Base-by-base conservation (phyloP, 2,888 invertebrate species). In the Coenonympha arcania region DNA sequence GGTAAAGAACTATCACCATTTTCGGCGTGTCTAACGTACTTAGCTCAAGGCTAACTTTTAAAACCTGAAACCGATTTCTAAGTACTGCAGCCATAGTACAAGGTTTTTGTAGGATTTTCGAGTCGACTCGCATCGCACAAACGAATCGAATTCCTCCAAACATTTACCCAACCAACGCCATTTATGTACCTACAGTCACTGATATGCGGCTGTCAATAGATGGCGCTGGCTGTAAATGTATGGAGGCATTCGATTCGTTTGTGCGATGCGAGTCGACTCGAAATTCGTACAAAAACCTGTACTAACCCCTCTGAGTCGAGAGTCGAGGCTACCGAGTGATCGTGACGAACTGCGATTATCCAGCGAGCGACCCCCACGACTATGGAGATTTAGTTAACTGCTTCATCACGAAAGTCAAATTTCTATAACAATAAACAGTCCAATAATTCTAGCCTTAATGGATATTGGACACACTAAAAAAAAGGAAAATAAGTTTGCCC, bases 381-480 rank as follows among this genome's bases (percentile, higher is more conserved):
- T 77, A 73, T 75, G 71, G 71, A 73, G 75, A 75, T 76, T 61
- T 54, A 66, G 64, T 69, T 74, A 73, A 71, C 66, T 66, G 65
- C 69, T 60, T 60, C 66, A 67, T 73, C 75, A 76, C 71, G 73
- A 72, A 62, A 37, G 26, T 26, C 42, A 37, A 39, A 42, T 49
- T 42, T 49, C 19, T 45, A 16, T 42, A 39, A 42, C 30, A n/a
- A 53, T 46, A 49, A 52, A 49, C 36, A 41, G 6, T 41, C 45
- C 20, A 42, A 42, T n/a, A n/a, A n/a, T 42, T 48, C 15, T 15
- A 20, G 8, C 16, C 13, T 20, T 28, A 42, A 39, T 50, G 22
- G 39, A 30, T 50, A 47, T 53, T 50, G 46, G 46, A 34, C 42
- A 37, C 36, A 46, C 13, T 50, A 41, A 45, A 44, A 26, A 49